Evolutionary conservation across 2,888 invertebrate genomes (phyloP).

Genomic region (Dryobota labecula): DNA sequence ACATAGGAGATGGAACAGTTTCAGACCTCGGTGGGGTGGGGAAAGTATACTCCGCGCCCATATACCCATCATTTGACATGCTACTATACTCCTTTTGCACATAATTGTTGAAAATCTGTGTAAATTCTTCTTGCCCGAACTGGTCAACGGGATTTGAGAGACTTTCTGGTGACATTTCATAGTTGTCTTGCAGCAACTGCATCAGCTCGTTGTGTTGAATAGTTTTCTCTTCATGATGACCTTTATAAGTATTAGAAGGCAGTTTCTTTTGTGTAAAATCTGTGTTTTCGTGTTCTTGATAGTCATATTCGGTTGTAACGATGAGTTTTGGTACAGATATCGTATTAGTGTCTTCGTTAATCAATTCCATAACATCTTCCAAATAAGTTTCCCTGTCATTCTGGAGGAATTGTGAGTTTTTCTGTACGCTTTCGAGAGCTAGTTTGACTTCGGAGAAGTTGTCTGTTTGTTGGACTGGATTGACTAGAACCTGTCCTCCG

Average conservation of each 20-base stretch:
- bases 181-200: conserved; percentile 51
- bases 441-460: conserved; percentile 73
- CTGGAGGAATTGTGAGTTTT: conserved; percentile 70
- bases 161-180: conserved; percentile 37
- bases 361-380: conserved; percentile 75
- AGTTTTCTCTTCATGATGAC: conserved; percentile 33
- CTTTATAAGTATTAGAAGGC: not conserved
- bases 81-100: conserved; percentile 45
- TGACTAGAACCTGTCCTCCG: conserved; percentile 82
- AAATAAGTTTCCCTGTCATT: conserved; percentile 72
- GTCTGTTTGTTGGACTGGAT: conserved; percentile 66
- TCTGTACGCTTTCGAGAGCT: conserved; percentile 74
- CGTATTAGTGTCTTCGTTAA: conserved; percentile 67
- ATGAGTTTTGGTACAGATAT: conserved; percentile 16
- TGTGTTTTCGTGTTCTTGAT: conserved; percentile 4
- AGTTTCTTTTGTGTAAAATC: conserved; percentile 24
- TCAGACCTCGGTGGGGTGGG: conserved; percentile 83
- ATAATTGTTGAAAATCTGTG: conserved; percentile 56
- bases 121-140: conserved; percentile 54
- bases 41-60: conserved; percentile 61
- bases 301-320: not conserved
- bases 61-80: conserved; percentile 39
- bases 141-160: conserved; percentile 29
- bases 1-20: conserved; percentile 78
- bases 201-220: conserved; percentile 51